These are phyloP conservation scores for Enteromius trimaculatus DNA, from an alignment of 2,797 vertebrate genomes.

Conservation along the genomic window DNA sequence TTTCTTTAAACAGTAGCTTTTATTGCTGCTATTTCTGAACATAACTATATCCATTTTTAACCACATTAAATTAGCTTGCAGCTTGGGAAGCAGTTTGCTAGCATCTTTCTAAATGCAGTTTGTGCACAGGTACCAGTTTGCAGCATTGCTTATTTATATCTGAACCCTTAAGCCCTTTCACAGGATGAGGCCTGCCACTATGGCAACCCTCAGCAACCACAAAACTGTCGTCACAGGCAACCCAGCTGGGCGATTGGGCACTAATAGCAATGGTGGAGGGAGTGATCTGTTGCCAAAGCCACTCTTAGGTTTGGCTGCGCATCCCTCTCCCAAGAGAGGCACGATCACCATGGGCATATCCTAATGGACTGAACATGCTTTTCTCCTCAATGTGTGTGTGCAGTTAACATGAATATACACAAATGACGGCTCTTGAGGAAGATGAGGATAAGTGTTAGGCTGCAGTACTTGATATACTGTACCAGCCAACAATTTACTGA, in stretches of 20 bases:
- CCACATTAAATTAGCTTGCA: constrained; percentile 7
- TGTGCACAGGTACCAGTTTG: constrained; percentile 44
- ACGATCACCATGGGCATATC: constrained; percentile 65
- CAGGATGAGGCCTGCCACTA: constrained; percentile 68
- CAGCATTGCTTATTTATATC: constrained; percentile 68
- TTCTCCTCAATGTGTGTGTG: constrained; percentile 8
- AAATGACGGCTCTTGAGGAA: background rate
- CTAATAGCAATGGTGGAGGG: constrained; percentile 63
- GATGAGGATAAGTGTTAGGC: background rate
- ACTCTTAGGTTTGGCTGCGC: constrained; percentile 67
- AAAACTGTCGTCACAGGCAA: constrained; percentile 66
- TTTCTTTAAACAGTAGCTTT: background rate
- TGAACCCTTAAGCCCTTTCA: constrained; percentile 56
- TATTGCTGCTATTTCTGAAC: background rate
- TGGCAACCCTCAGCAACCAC: constrained; percentile 72
- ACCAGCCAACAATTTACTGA: background rate
- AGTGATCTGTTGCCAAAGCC: constrained; percentile 67
- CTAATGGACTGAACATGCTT: constrained; percentile 46
- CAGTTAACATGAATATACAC: constrained; percentile 18
- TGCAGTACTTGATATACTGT: background rate
- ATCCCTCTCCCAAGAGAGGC: constrained; percentile 55
- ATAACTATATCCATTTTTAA: background rate
- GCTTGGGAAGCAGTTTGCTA: background rate
- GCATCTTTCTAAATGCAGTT: background rate
- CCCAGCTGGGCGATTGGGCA: constrained; percentile 63